phyloP scores from a whole-genome alignment of 2,797 vertebrate species.

The Gallinago nigripennis region DNA sequence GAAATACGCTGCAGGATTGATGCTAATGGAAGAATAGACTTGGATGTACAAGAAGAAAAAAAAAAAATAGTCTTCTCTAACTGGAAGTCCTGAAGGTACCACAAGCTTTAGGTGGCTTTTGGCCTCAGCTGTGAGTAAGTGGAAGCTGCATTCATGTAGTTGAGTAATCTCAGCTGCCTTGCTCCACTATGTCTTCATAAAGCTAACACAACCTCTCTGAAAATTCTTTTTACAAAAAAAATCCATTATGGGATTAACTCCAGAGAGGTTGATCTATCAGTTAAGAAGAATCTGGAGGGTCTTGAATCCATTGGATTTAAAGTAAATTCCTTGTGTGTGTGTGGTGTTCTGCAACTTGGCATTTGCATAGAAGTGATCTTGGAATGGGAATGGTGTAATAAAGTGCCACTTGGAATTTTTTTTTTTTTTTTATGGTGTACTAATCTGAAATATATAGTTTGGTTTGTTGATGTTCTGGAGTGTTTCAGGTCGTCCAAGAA shows the following conservation, averaged over 20 bases:
- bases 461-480: neutral
- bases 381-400: neutral
- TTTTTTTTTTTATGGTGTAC: neutral
- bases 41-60: neutral
- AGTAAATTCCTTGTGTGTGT: neutral
- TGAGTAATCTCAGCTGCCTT: neutral
- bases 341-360: neutral
- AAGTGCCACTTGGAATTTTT: neutral
- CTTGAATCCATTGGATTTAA: neutral
- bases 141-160: neutral
- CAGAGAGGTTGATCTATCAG: neutral
- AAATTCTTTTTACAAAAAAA: neutral
- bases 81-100: neutral
- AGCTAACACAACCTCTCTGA: neutral
- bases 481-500: neutral
- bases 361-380: neutral
- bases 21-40: neutral
- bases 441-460: neutral
- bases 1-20: neutral
- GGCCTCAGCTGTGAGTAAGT: neutral
- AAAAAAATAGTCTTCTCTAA: neutral
- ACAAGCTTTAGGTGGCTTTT: neutral
- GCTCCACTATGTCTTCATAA: neutral
- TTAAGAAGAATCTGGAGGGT: neutral
- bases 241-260: neutral